Evolutionary conservation across 2,113 vertebrate genomes (phyloP).

Genomic region (Eptatretus burgeri): DNA sequence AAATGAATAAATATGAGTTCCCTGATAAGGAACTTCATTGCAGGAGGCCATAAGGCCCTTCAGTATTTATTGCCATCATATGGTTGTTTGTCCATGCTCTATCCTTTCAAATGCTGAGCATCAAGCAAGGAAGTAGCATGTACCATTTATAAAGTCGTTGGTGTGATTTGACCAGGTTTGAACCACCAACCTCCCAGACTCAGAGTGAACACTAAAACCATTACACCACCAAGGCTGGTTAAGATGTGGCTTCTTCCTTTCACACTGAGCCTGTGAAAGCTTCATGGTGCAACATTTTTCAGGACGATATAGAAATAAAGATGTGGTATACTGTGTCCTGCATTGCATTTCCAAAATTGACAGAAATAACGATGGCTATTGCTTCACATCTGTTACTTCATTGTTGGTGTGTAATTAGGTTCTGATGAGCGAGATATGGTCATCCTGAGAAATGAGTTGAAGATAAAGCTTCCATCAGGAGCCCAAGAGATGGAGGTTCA

Average conservation of each 20-base stretch:
- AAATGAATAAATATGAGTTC: not conserved
- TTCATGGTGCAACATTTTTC: not conserved
- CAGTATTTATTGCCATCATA: too few species aligned
- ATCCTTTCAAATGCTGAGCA: too few species aligned
- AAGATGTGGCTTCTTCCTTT: not conserved
- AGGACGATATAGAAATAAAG: too few species aligned
- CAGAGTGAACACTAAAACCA: too few species aligned
- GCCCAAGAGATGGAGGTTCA: conserved; percentile 58
- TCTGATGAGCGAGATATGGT: conserved; percentile 59
- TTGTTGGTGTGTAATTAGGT: conserved; percentile 17
- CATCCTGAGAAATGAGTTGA: conserved; percentile 54
- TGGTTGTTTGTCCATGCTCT: too few species aligned
- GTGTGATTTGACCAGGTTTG: too few species aligned
- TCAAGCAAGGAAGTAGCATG: too few species aligned
- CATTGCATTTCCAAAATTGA: too few species aligned
- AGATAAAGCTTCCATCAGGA: conserved; percentile 51
- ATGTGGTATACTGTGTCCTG: too few species aligned
- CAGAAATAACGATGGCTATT: not conserved
- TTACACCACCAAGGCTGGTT: too few species aligned
- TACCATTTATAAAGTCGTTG: too few species aligned
- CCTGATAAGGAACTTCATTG: not conserved
- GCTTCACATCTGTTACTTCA: not conserved
- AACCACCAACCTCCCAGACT: too few species aligned
- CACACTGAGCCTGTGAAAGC: not conserved
- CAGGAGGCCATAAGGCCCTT: not conserved